Base-by-base conservation (phyloP, 2,113 vertebrate species). In the Thymallus thymallus region DNA sequence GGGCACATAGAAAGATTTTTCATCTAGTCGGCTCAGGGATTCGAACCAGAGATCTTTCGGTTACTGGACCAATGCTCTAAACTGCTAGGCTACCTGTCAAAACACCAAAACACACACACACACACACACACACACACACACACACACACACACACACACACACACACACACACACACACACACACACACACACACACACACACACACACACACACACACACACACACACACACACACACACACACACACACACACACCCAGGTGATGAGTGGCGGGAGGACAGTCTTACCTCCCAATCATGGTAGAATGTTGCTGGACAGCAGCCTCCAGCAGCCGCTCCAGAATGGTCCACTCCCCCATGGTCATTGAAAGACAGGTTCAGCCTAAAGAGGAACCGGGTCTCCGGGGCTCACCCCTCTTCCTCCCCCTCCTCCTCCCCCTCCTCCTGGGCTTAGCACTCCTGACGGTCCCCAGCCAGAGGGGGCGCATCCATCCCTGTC, bases 231-330 rank as follows among this genome's bases (percentile, higher is more conserved):
- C 35, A 61, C 70, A 32, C 35, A 62, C 35, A 51, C 22, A 67
- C 62, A 48, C 35, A 58, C 48, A 55, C 12, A 4, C 24, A 35
- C 30, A 24, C 20, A 58, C 30, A 29, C 72, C 60, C 5, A 46
- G 64, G 30, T 6, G 73, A 41, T 51, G 30, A 12, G 71, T 18
- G 61, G 41, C 48, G 23, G 30, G 6, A 16, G 22, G 56, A 41
- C 67, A 26, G 9, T 62, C 91, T 91, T 92, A 94, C 93, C 93
- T 92, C 73, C 93, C 93, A 26, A 94, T 94, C 93, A 94, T 94
- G 75, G 93, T 94, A 30, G 93, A 94, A 86, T 94, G 93, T 90
- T 94, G 93, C 89, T 94, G 93, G 74, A 94, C 93, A 68, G 93
- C 93, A 32, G 93, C 93, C 87, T 94, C 93, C 86, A 94, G 91